A percentile compares a stretch with the other conserved stretches of the same genome.
These are phyloP conservation scores for Catostylus mosaicus DNA, from an alignment of 30 jellyfish, hydroid and myxozoan species.

Conservation along the genomic window DNA sequence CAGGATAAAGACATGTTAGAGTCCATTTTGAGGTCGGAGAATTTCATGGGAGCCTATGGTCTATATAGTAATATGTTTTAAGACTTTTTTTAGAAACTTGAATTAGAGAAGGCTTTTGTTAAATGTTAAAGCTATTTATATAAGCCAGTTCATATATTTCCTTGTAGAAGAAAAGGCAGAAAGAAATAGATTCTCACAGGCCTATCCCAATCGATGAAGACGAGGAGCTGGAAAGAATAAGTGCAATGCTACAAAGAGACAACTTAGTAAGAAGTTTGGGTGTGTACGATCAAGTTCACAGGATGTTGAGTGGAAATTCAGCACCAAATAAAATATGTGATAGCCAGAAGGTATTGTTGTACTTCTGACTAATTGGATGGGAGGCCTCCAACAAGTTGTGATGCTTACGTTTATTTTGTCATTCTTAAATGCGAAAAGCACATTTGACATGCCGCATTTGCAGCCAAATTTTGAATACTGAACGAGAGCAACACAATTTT, in stretches of 20 bases:
- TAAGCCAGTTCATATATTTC: too few species aligned
- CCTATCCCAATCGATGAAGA: conserved; percentile 77
- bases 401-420: too few species aligned
- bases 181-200: conserved; percentile 23
- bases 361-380: too few species aligned
- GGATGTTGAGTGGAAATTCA: conserved; percentile 51
- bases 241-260: conserved; percentile 86
- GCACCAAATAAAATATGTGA: conserved; percentile 1
- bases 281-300: conserved; percentile 65
- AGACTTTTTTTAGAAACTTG: neutral
- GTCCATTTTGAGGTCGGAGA: too few species aligned
- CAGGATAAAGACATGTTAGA: too few species aligned
- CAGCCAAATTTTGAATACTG: too few species aligned
- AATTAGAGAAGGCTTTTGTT: neutral
- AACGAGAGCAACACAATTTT: too few species aligned
- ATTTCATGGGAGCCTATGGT: neutral
- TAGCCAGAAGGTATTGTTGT: conserved; percentile 6
- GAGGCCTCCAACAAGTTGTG: too few species aligned
- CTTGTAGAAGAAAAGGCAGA: conserved; percentile 25
- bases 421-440: too few species aligned
- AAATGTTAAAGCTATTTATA: too few species aligned
- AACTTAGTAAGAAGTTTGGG: conserved; percentile 69
- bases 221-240: conserved; percentile 80
- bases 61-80: neutral
- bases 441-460: too few species aligned